phyloP scores from a whole-genome alignment of 2,888 invertebrate species.

The Rhingia campestris region DNA sequence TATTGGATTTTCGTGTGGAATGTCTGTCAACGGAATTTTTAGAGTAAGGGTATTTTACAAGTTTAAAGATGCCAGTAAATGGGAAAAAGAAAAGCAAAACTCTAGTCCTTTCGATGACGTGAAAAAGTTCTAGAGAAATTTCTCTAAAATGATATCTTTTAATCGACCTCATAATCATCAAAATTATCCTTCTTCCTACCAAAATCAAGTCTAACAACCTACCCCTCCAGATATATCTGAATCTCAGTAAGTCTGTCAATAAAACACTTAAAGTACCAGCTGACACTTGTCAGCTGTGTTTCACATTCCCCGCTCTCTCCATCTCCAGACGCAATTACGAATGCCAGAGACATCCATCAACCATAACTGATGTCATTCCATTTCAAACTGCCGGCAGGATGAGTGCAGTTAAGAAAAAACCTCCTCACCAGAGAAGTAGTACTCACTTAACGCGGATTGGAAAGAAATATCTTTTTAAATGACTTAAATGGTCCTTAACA shows the following conservation, averaged over 20 bases:
- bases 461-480: slow-evolving; percentile 62
- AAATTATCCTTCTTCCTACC: too few relatives aligned
- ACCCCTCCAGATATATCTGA: too few relatives aligned
- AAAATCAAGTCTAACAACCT: too few relatives aligned
- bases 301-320: neutral
- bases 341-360: slow-evolving; percentile 37
- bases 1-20: neutral
- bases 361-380: slow-evolving; percentile 25
- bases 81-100: too few relatives aligned
- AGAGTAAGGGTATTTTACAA: too few relatives aligned
- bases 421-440: slow-evolving; percentile 20
- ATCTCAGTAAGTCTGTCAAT: neutral
- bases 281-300: slow-evolving; percentile 37
- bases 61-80: too few relatives aligned
- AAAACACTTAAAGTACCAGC: slow-evolving; percentile 24
- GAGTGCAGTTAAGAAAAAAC: slow-evolving; percentile 3
- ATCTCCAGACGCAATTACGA: slow-evolving; percentile 14
- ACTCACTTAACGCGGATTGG: slow-evolving; percentile 59
- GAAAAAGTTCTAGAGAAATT: too few relatives aligned
- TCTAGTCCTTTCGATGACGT: too few relatives aligned
- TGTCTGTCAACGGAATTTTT: neutral
- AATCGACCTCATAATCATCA: too few relatives aligned
- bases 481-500: slow-evolving; percentile 54
- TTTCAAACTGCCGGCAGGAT: neutral
- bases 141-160: too few relatives aligned